A percentile compares a stretch with the other conserved stretches of the same genome.
These are phyloP conservation scores for Cyrtodaria siliqua DNA, from an alignment of 2,888 invertebrate genomes.

Conservation along the genomic window DNA sequence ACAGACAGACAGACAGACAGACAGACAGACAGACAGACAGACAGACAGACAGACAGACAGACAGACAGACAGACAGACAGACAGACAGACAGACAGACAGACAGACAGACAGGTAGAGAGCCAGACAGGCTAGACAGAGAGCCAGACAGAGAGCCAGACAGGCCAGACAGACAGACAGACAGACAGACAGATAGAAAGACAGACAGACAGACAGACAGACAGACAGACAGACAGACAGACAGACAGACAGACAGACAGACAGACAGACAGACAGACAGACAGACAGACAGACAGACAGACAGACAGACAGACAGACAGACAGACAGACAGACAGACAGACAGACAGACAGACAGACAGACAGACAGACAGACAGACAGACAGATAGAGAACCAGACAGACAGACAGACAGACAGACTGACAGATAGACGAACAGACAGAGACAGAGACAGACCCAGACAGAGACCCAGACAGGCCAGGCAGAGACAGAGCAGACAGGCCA, in stretches of 20 bases:
- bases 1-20: neutral
- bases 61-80: neutral
- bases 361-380: too few relatives aligned
- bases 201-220: constrained; percentile 3
- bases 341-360: constrained; percentile 5
- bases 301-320: neutral
- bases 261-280: constrained; percentile 3
- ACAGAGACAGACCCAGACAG: too few relatives aligned
- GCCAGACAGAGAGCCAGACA: too few relatives aligned
- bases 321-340: constrained; percentile 7
- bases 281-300: constrained; percentile 3
- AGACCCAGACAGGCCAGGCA: too few relatives aligned
- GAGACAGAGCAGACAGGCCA: too few relatives aligned
- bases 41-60: constrained; percentile 3
- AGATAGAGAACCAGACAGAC: too few relatives aligned
- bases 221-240: constrained; percentile 3
- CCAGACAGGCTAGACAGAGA: too few relatives aligned
- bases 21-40: neutral
- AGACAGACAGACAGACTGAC: too few relatives aligned
- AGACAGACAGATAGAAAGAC: too few relatives aligned
- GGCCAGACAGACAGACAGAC: too few relatives aligned
- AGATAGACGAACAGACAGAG: too few relatives aligned
- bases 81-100: neutral
- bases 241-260: constrained; percentile 3
- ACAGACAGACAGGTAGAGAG: too few relatives aligned